Base-by-base conservation (phyloP, 2,113 vertebrate genomes). In the Ciconia maguari region DNA sequence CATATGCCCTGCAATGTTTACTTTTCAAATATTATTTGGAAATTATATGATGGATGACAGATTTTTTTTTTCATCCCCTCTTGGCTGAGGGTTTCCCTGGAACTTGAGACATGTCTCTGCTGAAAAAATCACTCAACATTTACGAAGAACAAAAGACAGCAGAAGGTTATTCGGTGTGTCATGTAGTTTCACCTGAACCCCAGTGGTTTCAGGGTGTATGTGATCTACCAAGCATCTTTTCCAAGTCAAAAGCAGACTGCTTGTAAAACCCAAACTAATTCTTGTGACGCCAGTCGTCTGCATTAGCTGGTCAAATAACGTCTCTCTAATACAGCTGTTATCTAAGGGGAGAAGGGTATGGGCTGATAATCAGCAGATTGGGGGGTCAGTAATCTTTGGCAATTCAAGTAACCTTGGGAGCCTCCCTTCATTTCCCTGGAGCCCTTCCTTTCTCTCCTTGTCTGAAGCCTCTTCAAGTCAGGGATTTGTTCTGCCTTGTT, bases 111-210 rank as follows among this genome's bases (percentile, higher is more conserved):
- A 55, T 21, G 29, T 76, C 52, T 91, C 75, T 87, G 68, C 46
- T 90, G 84, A 91, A 95, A 94, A 95, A 93, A 81, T 81, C 90
- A 86, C 71, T 94, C 78, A 81, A 66, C 65, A 2, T 84, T 89
- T 58, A 72, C 1, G 4, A 89, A 87, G 86, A 96, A 93, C 93
- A 70, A 87, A 95, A 81, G 86, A 76, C 76, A 92, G 64, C n/a
- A 91, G 49, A 77, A 93, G 82, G 71, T 88, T 96, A 88, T 48
- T 83, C 81, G 65, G 13, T 48, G 26, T 88, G 78, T 64, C 52
- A 65, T 65, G 74, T 25, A 94, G 93, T 95, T 97, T 94, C 89
- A 95, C 89, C 84, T 93, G 93, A 97, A 91, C 24, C 24, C 52
- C 65, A 44, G 48, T 82, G 44, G 83, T 94, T 95, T 95, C 93